A percentile compares a stretch with the other conserved stretches of the same genome.
Evolutionary conservation across 2,797 vertebrate genomes (phyloP).

Genomic region (Eidolon dupreanum): DNA sequence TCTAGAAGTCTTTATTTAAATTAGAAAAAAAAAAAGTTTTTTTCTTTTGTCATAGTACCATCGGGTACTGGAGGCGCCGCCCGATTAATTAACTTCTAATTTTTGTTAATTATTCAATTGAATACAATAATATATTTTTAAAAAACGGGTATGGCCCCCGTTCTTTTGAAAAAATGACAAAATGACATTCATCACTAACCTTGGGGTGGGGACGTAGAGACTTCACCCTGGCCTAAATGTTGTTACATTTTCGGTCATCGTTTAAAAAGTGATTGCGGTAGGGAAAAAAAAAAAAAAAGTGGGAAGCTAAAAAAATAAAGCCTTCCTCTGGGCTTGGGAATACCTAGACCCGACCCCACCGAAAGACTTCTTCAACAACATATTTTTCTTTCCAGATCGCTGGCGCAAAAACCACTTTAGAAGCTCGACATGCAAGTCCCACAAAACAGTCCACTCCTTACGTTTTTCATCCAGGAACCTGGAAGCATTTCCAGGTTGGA

Average conservation of each 20-base stretch:
- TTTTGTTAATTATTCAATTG: not conserved
- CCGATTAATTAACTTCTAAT: not conserved
- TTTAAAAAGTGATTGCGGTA: not conserved
- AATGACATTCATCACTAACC: not conserved
- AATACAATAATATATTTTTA: not conserved
- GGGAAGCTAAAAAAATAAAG: not conserved
- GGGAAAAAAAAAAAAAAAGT: too few relatives aligned
- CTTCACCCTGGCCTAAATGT: not conserved
- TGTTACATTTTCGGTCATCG: not conserved
- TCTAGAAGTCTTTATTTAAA: not conserved
- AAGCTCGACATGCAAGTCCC: not conserved
- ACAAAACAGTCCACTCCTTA: not conserved
- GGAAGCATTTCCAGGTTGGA: not conserved
- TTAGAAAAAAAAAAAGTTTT: not conserved
- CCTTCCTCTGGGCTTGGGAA: not conserved
- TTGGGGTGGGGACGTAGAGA: not conserved
- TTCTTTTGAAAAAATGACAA: not conserved
- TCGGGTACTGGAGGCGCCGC: not conserved
- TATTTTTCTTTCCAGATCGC: not conserved
- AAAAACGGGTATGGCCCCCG: not conserved
- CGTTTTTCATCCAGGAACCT: not conserved
- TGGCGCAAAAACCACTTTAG: not conserved
- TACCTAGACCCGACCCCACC: not conserved
- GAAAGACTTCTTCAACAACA: not conserved
- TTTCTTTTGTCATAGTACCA: not conserved